Conservation (phyloP, 2,888 invertebrate genomes). For the Microdon myrmicae region DNA sequence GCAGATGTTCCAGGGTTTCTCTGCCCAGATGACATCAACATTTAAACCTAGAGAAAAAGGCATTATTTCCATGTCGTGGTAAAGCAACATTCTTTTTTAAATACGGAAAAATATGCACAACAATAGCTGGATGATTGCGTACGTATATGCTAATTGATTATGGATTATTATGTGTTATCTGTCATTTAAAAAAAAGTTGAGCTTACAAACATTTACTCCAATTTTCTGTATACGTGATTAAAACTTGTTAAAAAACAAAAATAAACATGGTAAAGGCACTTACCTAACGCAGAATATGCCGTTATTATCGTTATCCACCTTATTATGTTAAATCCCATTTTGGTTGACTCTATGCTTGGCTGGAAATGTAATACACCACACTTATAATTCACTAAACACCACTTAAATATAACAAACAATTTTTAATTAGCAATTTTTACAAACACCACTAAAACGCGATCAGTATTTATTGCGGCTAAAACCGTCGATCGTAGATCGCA, state of each 20-base stretch:
- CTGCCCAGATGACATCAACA: too few relatives aligned
- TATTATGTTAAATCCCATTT: constrained; percentile 61
- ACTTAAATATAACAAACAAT: constrained; percentile 17
- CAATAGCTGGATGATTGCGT: too few relatives aligned
- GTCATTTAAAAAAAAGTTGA: constrained; percentile 4
- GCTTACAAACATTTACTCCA: constrained; percentile 45
- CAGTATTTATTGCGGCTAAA: constrained; percentile 27
- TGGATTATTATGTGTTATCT: too few relatives aligned
- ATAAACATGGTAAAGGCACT: constrained; percentile 53
- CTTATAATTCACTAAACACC: constrained; percentile 22
- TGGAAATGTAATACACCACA: constrained; percentile 14
- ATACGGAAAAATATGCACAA: too few relatives aligned
- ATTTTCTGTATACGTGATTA: constrained; percentile 53
- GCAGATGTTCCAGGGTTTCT: too few relatives aligned
- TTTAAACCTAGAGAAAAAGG: too few relatives aligned
- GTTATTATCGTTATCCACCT: constrained; percentile 64
- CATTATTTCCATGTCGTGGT: too few relatives aligned
- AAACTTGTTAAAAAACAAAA: constrained; percentile 39
- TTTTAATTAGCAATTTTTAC: constrained; percentile 21
- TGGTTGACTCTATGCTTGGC: constrained; percentile 41
- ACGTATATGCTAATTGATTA: too few relatives aligned
- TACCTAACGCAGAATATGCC: constrained; percentile 61
- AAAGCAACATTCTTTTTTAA: too few relatives aligned
- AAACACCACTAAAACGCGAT: constrained; percentile 37
- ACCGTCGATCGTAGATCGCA: too few relatives aligned